Conservation (phyloP, 2,797 vertebrate genomes). For the Merluccius polli region DNA sequence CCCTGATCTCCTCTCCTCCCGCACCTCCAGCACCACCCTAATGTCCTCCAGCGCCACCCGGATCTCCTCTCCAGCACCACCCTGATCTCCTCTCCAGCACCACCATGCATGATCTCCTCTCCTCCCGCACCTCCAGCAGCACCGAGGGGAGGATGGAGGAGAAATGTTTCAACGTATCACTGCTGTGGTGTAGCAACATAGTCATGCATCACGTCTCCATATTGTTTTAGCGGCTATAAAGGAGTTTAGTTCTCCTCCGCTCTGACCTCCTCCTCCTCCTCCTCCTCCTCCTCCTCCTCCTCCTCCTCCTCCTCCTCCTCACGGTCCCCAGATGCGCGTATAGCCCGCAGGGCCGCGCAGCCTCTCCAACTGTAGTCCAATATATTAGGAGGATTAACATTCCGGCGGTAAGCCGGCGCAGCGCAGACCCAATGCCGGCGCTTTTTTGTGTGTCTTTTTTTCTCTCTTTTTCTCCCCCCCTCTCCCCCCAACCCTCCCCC, state of each 20-base stretch:
- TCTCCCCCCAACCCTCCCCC: too few relatives aligned
- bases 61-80: too few relatives aligned
- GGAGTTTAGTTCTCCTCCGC: conserved; percentile 11
- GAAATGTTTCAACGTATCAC: neutral
- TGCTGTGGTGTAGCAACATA: neutral
- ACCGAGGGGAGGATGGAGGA: too few relatives aligned
- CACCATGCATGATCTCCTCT: too few relatives aligned
- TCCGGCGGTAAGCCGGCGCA: conserved; percentile 64
- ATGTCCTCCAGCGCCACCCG: too few relatives aligned
- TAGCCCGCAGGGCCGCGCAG: conserved; percentile 37
- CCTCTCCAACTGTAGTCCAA: conserved; percentile 64
- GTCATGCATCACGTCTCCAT: neutral
- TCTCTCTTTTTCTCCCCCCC: too few relatives aligned
- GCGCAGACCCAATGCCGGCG: conserved; percentile 45
- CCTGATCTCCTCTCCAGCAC: too few relatives aligned
- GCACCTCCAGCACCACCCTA: neutral
- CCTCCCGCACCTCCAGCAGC: too few relatives aligned
- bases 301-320: conserved; percentile 3
- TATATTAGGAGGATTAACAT: conserved; percentile 76
- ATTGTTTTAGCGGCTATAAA: conserved; percentile 14
- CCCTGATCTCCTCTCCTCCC: too few relatives aligned
- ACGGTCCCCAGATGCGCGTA: conserved; percentile 17
- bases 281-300: conserved; percentile 14
- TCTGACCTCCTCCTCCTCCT: conserved; percentile 9
- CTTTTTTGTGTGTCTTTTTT: conserved; percentile 18